Base-by-base conservation (phyloP, 2,113 vertebrate species). In the Okapia johnstoni region DNA sequence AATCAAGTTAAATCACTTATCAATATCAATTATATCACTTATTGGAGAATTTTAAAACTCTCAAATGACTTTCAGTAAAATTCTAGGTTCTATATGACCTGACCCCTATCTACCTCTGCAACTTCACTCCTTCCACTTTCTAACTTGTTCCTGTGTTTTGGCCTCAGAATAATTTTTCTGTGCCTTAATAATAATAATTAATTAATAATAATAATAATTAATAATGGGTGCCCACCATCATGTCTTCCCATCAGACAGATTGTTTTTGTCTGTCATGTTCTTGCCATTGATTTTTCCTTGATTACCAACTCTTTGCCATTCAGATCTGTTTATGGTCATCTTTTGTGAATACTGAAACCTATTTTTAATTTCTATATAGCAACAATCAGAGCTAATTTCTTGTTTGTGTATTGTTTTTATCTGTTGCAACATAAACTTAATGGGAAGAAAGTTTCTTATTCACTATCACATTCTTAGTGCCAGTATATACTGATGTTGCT, bases 171-270 rank as follows among this genome's bases (percentile, higher is more conserved):
- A 26, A 61, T 23, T 5, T 50, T 50, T 46, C 40, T 85, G 19
- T 17, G 10, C 7, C 30, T 80, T 80, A 15, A 7, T 33, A 25
- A 1, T 26, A n/a, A n/a, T n/a, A n/a, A n/a, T n/a, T n/a, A n/a
- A n/a, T n/a, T n/a, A n/a, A n/a, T n/a, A n/a, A n/a, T n/a, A n/a
- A n/a, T n/a, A n/a, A n/a, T n/a, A n/a, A n/a, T 80, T 80, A 15
- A 7, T 33, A 25, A 1, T 26, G 76, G 1, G 5, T 36, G 28
- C 7, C 8, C 28, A 11, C 1, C 3, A 79, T 60, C 7, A 3
- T 50, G 4, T 13, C 12, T 92, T 61, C 25, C 81, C 7, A 26
- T 3, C 10, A 57, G 30, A 21, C 10, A 25, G 66, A 6, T 84
- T 70, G 4, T 5, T 85, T 58, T 5, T 85, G 3, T 40, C n/a